Evolutionary conservation across 2,888 invertebrate genomes (phyloP).

Genomic region (Agelastica alni): DNA sequence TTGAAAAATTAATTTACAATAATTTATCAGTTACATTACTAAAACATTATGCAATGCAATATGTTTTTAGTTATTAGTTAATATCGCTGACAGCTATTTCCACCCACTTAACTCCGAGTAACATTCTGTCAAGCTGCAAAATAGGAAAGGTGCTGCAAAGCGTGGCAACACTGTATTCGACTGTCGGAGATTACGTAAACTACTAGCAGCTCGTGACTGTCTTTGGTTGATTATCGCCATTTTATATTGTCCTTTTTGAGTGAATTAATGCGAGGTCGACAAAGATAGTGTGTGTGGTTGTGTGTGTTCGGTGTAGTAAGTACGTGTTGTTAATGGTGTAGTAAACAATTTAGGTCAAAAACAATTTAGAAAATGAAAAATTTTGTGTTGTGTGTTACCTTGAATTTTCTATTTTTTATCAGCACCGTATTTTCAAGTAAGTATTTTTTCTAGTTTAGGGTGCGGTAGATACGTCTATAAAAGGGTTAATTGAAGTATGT

Average conservation of each 20-base stretch:
- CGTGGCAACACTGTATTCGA: constrained; percentile 27
- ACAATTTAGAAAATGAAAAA: constrained; percentile 48
- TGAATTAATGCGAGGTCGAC: constrained; percentile 44
- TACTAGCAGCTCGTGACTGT: constrained; percentile 50
- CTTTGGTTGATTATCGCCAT: constrained; percentile 50
- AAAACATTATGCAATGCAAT: no score
- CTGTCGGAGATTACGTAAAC: constrained; percentile 50
- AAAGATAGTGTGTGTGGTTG: constrained; percentile 45
- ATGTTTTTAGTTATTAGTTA: no score
- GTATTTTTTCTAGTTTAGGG: constrained; percentile 31
- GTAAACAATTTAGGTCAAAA: constrained; percentile 32
- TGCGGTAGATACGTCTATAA: constrained; percentile 14
- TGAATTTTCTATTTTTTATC: constrained; percentile 48
- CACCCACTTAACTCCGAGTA: no score
- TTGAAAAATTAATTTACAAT: no score
- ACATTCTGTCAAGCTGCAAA: no score
- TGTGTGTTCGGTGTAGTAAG: constrained; percentile 38
- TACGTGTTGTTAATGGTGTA: constrained; percentile 39
- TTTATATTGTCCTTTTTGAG: constrained; percentile 47
- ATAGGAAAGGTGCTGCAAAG: no score
- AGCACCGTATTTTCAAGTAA: constrained; percentile 46
- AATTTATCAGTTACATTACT: no score
- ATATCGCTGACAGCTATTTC: no score
- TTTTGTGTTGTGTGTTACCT: constrained; percentile 49
- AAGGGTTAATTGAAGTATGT: not conserved